phyloP scores from a whole-genome alignment of 2,797 vertebrate genomes.

The Gorsachius magnificus region DNA sequence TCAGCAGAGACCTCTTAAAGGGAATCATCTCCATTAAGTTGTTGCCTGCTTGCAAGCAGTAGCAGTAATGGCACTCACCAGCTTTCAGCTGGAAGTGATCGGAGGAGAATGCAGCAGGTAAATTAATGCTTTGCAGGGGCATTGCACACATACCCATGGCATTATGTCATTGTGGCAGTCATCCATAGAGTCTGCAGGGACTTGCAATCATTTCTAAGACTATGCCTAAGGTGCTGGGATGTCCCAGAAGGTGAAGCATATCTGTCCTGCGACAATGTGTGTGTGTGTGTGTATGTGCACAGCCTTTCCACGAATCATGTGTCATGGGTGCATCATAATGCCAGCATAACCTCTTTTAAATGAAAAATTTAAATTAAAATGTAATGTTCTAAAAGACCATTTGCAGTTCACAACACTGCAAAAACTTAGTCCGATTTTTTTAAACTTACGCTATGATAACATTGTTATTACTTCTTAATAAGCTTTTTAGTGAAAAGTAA shows the following conservation, averaged over 20 bases:
- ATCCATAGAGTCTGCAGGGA: neutral
- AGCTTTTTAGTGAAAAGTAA: neutral
- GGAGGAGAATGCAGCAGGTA: slow-evolving; percentile 30
- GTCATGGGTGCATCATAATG: neutral
- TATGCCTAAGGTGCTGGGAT: neutral
- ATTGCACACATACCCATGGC: neutral
- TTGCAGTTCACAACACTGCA: neutral
- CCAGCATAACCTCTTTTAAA: neutral
- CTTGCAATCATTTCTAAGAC: neutral
- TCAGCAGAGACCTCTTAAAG: slow-evolving; percentile 69
- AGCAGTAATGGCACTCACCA: slow-evolving; percentile 53
- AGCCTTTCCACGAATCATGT: neutral
- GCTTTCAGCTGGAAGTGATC: slow-evolving; percentile 49
- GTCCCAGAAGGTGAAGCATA: neutral
- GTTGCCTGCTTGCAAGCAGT: slow-evolving; percentile 52
- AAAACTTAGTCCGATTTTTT: neutral
- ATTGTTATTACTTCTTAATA: neutral
- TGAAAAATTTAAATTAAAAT: neutral
- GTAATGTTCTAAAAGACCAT: neutral
- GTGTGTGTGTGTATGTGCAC: rapidly evolving
- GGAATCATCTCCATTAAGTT: slow-evolving; percentile 68
- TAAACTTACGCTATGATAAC: neutral
- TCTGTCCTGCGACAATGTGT: neutral
- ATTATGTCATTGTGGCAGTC: slow-evolving; percentile 1
- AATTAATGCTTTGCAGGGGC: neutral